phyloP scores from a whole-genome alignment of 2,888 invertebrate genomes.

The Diachrysia chrysitis region DNA sequence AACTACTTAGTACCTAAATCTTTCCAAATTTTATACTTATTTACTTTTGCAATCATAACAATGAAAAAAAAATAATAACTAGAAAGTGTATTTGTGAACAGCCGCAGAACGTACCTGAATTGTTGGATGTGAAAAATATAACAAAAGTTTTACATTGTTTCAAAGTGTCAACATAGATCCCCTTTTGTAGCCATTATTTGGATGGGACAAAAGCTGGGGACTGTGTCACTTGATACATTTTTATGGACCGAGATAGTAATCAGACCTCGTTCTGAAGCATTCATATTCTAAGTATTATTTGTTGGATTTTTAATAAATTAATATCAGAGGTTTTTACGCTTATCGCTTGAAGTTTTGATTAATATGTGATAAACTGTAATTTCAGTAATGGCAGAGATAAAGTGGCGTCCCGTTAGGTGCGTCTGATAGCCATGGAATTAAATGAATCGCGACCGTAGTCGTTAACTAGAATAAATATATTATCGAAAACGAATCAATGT shows the following conservation, averaged over 20 bases:
- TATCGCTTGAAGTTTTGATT: neutral
- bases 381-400: neutral
- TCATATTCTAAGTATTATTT: neutral
- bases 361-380: neutral
- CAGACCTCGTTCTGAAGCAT: neutral
- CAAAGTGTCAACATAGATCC: slow-evolving; percentile 14
- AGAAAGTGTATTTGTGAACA: neutral
- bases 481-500: neutral
- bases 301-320: too few species aligned
- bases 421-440: neutral
- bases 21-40: too few species aligned
- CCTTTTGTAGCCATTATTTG: slow-evolving; percentile 17
- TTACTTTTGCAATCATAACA: too few species aligned
- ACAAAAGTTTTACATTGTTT: slow-evolving; percentile 30
- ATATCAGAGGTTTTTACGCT: too few species aligned
- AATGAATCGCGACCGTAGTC: neutral
- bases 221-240: slow-evolving; percentile 25
- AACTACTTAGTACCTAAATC: too few species aligned
- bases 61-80: neutral
- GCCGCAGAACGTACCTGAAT: neutral
- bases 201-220: slow-evolving; percentile 31
- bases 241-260: slow-evolving; percentile 21
- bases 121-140: slow-evolving; percentile 15
- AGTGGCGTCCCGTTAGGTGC: neutral
- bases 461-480: neutral